Conservation (phyloP, 2,888 invertebrate species). For the Ichneumoninae sp. region DNA sequence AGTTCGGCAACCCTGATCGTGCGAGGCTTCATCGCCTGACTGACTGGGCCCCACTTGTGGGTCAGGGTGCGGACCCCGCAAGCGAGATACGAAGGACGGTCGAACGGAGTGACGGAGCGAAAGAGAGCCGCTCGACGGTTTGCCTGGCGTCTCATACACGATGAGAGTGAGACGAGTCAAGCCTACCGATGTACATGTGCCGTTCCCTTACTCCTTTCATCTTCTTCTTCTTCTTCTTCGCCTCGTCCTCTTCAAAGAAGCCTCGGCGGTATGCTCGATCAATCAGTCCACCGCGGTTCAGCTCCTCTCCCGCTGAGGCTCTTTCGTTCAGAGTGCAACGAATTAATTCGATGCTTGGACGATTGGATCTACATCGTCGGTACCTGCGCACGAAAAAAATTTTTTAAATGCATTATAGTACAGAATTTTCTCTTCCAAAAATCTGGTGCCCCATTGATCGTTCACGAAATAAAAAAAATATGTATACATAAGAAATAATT, state of each 20-base stretch:
- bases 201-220: slow-evolving; percentile 64
- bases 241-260: slow-evolving; percentile 23
- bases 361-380: not conserved
- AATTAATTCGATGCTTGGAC: not conserved
- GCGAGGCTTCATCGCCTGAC: slow-evolving; percentile 81
- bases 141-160: slow-evolving; percentile 61
- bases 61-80: slow-evolving; percentile 81
- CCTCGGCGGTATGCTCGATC: not conserved
- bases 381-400: not conserved
- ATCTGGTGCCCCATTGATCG: not conserved
- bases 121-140: slow-evolving; percentile 75
- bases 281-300: slow-evolving; percentile 4
- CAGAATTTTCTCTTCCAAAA: not conserved
- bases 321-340: not conserved
- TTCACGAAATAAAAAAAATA: not conserved
- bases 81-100: slow-evolving; percentile 67
- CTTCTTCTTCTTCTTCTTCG: slow-evolving; percentile 55
- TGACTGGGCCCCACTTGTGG: slow-evolving; percentile 81
- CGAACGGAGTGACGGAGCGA: slow-evolving; percentile 52
- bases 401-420: not conserved
- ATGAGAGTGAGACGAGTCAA: slow-evolving; percentile 22
- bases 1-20: slow-evolving; percentile 79
- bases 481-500: not conserved
- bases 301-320: not conserved
- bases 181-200: slow-evolving; percentile 31